phyloP scores from a whole-genome alignment of 2,113 vertebrate genomes.

The Tragelaphus strepsiceros region DNA sequence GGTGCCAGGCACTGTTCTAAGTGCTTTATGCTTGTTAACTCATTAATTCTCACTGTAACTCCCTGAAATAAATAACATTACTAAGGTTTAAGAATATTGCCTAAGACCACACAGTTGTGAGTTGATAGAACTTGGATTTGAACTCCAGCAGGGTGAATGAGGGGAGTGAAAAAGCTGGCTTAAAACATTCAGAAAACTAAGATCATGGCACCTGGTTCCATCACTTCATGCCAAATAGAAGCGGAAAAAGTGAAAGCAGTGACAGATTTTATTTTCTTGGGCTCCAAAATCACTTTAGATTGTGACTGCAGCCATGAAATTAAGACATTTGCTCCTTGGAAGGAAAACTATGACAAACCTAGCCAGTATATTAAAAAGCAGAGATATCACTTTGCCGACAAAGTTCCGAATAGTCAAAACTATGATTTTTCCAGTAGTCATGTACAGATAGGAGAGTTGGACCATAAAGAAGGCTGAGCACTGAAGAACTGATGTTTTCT shows the following conservation, averaged over 20 bases:
- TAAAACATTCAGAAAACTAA: background rate
- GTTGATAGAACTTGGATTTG: background rate
- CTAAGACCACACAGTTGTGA: background rate
- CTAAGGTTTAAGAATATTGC: background rate
- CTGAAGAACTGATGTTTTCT: background rate
- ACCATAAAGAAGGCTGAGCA: background rate
- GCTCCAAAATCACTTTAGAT: background rate
- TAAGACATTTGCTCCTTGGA: background rate
- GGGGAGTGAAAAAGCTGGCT: background rate
- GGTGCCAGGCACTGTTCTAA: conserved; percentile 15
- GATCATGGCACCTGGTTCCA: background rate
- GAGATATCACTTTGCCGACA: background rate
- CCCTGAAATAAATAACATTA: background rate
- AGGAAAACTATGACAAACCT: background rate
- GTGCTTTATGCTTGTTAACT: conserved; percentile 30
- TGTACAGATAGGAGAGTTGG: background rate
- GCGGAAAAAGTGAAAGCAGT: background rate
- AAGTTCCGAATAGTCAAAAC: background rate
- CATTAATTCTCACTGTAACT: background rate
- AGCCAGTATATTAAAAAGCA: background rate
- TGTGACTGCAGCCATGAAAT: background rate
- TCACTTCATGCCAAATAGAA: background rate
- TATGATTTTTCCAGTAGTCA: background rate
- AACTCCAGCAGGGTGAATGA: background rate
- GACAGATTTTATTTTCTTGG: background rate